Conservation (phyloP, 1,140 invertebrate genomes). For the Wiebesia pumilae region DNA sequence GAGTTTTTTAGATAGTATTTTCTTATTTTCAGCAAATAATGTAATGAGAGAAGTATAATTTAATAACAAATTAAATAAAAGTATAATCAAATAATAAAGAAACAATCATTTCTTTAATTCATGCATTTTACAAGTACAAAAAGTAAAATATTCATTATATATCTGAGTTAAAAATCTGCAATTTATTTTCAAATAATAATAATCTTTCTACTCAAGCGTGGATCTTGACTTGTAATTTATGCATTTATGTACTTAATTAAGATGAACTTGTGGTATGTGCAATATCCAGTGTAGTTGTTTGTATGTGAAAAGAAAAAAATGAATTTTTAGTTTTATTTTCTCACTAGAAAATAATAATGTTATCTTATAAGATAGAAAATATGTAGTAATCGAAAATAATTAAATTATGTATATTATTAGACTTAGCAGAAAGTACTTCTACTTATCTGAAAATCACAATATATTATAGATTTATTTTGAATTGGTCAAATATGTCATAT, state of each 20-base stretch:
- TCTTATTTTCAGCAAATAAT: no score
- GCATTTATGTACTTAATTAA: background rate
- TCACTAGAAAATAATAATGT: background rate
- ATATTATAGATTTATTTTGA: slow-evolving; percentile 10
- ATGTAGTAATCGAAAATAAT: background rate
- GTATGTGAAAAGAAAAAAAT: background rate
- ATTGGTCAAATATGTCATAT: slow-evolving; percentile 14
- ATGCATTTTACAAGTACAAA: no score
- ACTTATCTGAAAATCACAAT: slow-evolving; percentile 17
- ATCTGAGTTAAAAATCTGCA: no score
- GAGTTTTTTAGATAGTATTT: no score
- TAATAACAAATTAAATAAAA: no score
- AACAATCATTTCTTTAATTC: no score
- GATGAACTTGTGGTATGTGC: background rate
- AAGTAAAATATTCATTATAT: background rate
- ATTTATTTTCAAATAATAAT: no score
- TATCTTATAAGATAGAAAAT: background rate
- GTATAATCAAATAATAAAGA: no score
- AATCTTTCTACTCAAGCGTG: background rate
- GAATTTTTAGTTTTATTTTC: background rate
- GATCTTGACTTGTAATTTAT: background rate
- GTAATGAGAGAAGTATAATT: no score
- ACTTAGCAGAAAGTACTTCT: background rate
- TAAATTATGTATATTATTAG: background rate
- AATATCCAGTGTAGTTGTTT: background rate